Evolutionary conservation across 2,888 invertebrate genomes (phyloP).

Genomic region (Thysanoteuthis rhombus): DNA sequence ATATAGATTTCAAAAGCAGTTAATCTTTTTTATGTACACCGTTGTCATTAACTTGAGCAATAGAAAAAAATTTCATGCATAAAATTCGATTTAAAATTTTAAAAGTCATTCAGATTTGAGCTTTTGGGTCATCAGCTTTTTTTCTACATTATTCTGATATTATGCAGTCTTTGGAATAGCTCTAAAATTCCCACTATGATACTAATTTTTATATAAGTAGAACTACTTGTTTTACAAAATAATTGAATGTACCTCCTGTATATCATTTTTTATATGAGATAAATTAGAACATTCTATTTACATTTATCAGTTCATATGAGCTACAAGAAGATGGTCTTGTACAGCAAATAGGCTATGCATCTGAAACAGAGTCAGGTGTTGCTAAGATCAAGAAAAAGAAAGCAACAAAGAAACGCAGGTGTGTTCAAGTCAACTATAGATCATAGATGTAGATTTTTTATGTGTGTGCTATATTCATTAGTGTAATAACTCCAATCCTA

Average conservation of each 20-base stretch:
- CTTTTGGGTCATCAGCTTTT: too few species aligned
- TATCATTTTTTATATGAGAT: neutral
- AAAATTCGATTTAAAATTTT: too few species aligned
- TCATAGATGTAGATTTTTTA: neutral
- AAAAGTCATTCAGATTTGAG: too few species aligned
- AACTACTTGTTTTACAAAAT: too few species aligned
- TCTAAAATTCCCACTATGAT: too few species aligned
- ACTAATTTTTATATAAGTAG: too few species aligned
- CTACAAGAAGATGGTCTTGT: conserved; percentile 48
- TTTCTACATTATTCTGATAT: too few species aligned
- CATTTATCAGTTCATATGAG: conserved; percentile 45
- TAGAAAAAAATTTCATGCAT: too few species aligned
- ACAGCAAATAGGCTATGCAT: conserved; percentile 52
- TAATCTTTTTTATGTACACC: too few species aligned
- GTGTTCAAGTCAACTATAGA: neutral
- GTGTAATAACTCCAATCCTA: neutral
- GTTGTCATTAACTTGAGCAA: too few species aligned
- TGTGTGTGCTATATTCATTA: neutral
- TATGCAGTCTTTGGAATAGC: too few species aligned
- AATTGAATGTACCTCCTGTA: neutral
- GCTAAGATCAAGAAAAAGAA: conserved; percentile 41
- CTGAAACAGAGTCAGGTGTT: conserved; percentile 46
- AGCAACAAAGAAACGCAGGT: neutral
- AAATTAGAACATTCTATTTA: neutral
- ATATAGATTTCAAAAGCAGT: too few species aligned